Percentiles rank a stretch among this genome's conserved stretches.
phyloP scores from a whole-genome alignment of 2,113 vertebrate genomes.

The Ancistrus triradiatus region DNA sequence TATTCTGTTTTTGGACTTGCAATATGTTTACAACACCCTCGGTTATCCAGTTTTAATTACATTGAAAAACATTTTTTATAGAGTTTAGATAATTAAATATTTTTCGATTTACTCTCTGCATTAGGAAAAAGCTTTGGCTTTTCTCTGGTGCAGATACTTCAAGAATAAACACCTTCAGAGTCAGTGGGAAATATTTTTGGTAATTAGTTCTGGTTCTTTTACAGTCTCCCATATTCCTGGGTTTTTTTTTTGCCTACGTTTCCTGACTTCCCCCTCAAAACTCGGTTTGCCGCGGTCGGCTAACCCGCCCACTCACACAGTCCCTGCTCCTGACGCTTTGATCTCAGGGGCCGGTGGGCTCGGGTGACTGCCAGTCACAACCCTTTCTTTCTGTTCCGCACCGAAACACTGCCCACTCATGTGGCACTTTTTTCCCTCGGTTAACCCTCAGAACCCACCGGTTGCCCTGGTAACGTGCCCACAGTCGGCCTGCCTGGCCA shows the following conservation, averaged over 20 bases:
- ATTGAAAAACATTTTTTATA: too few species aligned
- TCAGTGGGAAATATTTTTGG: too few species aligned
- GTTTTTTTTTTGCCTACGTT: conserved; percentile 7
- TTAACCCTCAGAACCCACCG: conserved; percentile 31
- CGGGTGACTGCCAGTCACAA: conserved; percentile 41
- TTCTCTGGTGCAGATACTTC: too few species aligned
- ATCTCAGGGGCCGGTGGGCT: conserved; percentile 36
- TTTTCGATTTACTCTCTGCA: too few species aligned
- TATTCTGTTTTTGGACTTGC: too few species aligned
- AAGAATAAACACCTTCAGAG: too few species aligned
- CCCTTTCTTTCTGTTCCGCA: conserved; percentile 43
- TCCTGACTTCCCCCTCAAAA: not conserved
- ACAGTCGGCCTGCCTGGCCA: conserved; percentile 15
- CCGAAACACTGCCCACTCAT: conserved; percentile 44
- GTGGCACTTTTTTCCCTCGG: conserved; percentile 35
- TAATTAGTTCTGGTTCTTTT: too few species aligned
- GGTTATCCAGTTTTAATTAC: too few species aligned
- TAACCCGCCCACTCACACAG: conserved; percentile 5
- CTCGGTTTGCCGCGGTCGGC: conserved; percentile 5
- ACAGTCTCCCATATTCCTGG: not conserved
- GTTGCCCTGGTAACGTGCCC: conserved; percentile 46
- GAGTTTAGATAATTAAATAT: too few species aligned
- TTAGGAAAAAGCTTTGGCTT: too few species aligned
- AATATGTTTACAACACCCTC: too few species aligned
- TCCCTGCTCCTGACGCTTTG: conserved; percentile 29